phyloP scores from a whole-genome alignment of 2,888 invertebrate genomes.

The Scaptomyza polygonia region DNA sequence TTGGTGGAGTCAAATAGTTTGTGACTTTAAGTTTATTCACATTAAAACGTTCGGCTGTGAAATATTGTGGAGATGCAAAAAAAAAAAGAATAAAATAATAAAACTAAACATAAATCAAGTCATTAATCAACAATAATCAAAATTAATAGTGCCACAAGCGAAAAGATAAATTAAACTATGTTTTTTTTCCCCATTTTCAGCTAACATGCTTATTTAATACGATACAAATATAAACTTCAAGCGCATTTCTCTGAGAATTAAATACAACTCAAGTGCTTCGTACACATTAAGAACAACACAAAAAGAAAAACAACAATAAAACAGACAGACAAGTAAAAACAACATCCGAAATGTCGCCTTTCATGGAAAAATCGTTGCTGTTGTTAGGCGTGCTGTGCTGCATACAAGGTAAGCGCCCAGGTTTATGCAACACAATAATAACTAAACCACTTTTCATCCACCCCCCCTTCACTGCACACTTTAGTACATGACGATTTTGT shows the following conservation, averaged over 20 bases:
- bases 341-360: constrained; percentile 77
- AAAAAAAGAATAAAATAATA: neutral
- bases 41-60: constrained; percentile 4
- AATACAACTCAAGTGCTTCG: constrained; percentile 19
- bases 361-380: constrained; percentile 82
- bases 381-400: constrained; percentile 82
- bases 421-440: constrained; percentile 60
- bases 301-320: constrained; percentile 19
- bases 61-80: neutral
- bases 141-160: too few relatives aligned
- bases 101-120: neutral
- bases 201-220: constrained; percentile 45
- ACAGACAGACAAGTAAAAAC: neutral
- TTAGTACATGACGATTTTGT: neutral
- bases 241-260: constrained; percentile 9
- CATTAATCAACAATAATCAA: neutral
- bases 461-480: neutral
- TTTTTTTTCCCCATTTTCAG: constrained; percentile 16
- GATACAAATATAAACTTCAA: constrained; percentile 11
- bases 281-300: constrained; percentile 15
- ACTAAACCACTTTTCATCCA: neutral
- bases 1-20: constrained; percentile 20
- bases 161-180: neutral
- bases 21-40: constrained; percentile 15
- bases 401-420: constrained; percentile 81